Base-by-base conservation (phyloP, 2,888 invertebrate genomes). In the Subacronicta megacephala region DNA sequence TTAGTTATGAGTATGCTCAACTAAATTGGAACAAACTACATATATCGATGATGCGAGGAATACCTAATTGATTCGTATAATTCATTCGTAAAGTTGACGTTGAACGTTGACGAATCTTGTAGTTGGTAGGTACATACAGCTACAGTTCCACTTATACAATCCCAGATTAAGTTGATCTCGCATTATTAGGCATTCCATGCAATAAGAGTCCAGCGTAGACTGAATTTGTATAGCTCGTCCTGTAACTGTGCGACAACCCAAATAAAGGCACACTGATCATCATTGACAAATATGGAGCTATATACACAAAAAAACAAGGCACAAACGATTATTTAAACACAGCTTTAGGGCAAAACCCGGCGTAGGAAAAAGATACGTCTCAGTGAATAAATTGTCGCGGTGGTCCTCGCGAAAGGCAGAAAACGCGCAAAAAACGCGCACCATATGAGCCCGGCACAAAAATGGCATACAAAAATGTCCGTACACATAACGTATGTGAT, bases 281-380 rank as follows among this genome's bases (percentile, higher is more conserved):
- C 42, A 38, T 53, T 37, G 51, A 54, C 56, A 62, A 67, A 70
- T 62, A 46, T 37, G 55, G 62, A 50, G 35, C 46, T 50, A 41
- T 37, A 43, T 29, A 58, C 31, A 71, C 31, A 62, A 62, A 72
- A n/a, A 68, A 74, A 69, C 57, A 68, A 60, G 81, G 72, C 65
- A 70, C 75, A 74, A 79, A 79, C 84, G 84, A 86, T 88, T 86
- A 89, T 89, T 89, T 89, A 89, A 87, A 83, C 82, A 81, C 78
- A 80, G 82, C 84, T 83, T 66, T 75, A 62, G 80, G 80, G 78
- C 77, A 81, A 81, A 82, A 77, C 60, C 59, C 60, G 40, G 42
- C 56, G 33, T 68, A 60, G 70, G 72, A 72, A 62, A 62, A 62
- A 62, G 85, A 88, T 85, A 88, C 75, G 85, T 83, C 83, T 80